Conservation (phyloP, 2,797 vertebrate species). For the Crocodylus rhombifer region DNA sequence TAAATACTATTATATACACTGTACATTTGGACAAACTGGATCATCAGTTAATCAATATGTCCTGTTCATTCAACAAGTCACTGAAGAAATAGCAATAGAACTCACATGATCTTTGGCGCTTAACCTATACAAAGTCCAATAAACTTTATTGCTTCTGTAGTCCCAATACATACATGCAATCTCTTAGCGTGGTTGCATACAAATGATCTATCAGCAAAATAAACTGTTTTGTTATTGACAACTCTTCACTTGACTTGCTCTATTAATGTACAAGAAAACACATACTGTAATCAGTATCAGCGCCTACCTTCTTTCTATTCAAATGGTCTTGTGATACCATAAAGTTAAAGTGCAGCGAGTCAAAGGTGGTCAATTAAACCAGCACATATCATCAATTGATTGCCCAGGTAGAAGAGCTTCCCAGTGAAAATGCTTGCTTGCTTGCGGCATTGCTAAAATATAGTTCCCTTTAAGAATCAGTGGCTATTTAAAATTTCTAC, state of each 20-base stretch:
- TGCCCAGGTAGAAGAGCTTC: background rate
- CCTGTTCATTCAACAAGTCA: background rate
- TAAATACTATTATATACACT: background rate
- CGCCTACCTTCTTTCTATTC: background rate
- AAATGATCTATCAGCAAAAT: background rate
- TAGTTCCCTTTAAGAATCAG: background rate
- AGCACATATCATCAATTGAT: background rate
- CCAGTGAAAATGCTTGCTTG: background rate
- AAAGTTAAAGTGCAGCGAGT: background rate
- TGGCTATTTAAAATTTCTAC: background rate
- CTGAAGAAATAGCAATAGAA: background rate
- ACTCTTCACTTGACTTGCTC: background rate
- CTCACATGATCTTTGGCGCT: background rate
- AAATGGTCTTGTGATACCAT: background rate
- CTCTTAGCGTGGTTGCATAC: background rate
- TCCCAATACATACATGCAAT: background rate
- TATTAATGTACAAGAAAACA: background rate
- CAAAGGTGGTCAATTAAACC: constrained; percentile 1
- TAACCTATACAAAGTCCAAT: background rate
- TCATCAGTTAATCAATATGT: background rate
- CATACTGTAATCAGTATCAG: background rate
- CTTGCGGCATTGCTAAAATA: background rate
- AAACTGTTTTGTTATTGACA: background rate
- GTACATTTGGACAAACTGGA: background rate
- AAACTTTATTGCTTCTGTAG: background rate